Evolutionary conservation across 2,113 vertebrate genomes (phyloP), one percentile per base, ranked within the genome.

Genomic region (Columba livia): DNA sequence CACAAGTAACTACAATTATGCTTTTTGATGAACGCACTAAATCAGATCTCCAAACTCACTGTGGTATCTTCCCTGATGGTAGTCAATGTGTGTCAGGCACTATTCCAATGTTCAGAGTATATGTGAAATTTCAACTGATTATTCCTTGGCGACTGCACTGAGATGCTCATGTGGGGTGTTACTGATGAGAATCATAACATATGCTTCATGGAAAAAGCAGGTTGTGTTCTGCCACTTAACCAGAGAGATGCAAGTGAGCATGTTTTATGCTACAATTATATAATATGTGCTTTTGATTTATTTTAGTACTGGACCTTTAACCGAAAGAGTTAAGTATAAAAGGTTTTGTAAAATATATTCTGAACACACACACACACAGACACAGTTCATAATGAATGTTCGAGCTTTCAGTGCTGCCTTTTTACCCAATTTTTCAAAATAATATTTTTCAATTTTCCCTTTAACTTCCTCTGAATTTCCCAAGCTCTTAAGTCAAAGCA

Each of bases 81-180:
- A 87, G 84, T 54, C 34, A 69, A 14, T 73, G 54, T 62, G 31
- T 79, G 36, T 28, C 66, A 96, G 89, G 67, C 81, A 83, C 50
- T 75, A 31, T 79, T 96, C 58, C 79, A 87, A 42, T 65, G 54
- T 51, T 92, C 78, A 71, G 67, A 62, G 28, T 82, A 51, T 69
- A 88, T 65, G 64, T 91, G 66, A 14, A 62, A 88, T 93, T 96
- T 85, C 91, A 77, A 61, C 82, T 89, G 78, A 82, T 85, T 94
- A 89, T 88, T 94, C 74, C 60, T 94, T 94, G 85, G 75, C 71
- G 94, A 79, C 48, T 84, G 44, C 31, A 54, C 24, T 51, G 48
- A 4, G 56, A 74, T 90, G 90, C 38, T 92, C 69, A 42, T 93
- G 90, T 62, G 29, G 85, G 47, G 58, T 94, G 92, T 64, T 67